A percentile compares a stretch with the other conserved stretches of the same genome.
Conservation (phyloP, 2,113 vertebrate species). For the Scomber colias region DNA sequence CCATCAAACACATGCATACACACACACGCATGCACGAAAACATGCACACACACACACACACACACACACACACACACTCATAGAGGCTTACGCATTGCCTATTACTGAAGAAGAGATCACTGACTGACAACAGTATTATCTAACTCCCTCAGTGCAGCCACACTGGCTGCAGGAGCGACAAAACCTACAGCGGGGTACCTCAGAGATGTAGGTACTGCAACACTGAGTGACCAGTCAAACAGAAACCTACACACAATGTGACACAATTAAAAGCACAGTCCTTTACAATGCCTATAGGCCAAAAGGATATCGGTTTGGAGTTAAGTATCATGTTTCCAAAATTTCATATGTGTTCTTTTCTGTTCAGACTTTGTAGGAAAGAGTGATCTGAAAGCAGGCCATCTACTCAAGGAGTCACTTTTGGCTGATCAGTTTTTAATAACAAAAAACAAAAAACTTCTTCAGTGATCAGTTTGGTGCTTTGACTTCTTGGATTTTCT, state of each 20-base stretch:
- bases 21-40: slow-evolving; percentile 40
- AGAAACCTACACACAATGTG: background rate
- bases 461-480: slow-evolving; percentile 30
- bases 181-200: slow-evolving; percentile 10
- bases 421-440: slow-evolving; percentile 19
- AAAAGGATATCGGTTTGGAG: background rate
- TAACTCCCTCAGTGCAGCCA: slow-evolving; percentile 47
- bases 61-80: slow-evolving; percentile 8
- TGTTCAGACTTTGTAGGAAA: background rate
- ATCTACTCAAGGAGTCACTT: background rate
- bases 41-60: slow-evolving; percentile 23
- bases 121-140: slow-evolving; percentile 67
- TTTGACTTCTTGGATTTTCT: slow-evolving; percentile 40
- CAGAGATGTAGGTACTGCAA: slow-evolving; percentile 1
- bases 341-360: background rate
- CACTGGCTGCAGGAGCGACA: slow-evolving; percentile 9
- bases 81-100: slow-evolving; percentile 41
- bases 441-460: slow-evolving; percentile 6
- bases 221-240: background rate
- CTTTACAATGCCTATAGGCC: background rate
- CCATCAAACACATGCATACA: slow-evolving; percentile 65
- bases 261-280: background rate
- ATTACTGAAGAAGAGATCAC: slow-evolving; percentile 72
- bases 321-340: background rate
- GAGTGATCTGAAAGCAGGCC: background rate